Evolutionary conservation across 2,113 vertebrate genomes (phyloP), one percentile per base, ranked within the genome.

Genomic region (Dipodomys merriami): DNA sequence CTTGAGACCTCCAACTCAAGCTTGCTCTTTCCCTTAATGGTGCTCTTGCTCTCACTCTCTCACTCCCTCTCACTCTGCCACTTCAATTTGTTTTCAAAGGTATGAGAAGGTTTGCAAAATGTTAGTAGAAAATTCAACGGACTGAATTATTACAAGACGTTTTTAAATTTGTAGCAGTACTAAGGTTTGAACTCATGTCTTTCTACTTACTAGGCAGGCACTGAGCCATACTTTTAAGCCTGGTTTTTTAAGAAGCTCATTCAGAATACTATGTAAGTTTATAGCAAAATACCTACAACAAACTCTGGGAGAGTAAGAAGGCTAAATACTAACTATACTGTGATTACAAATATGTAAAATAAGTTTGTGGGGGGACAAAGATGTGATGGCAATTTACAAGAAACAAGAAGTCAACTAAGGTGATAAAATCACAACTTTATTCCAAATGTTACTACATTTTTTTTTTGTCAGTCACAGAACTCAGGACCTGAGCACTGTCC

Each of bases 241-340:
- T 33, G 68, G 69, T 84, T 82, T 73, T 57, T 46, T 5, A 67
- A 78, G 68, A 81, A 19, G 23, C 22, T 53, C 23, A 57, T 90
- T 84, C 27, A 35, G 16, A 93, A 68, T 74, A 62, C 27, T 18
- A 7, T 73, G 30, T 73, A 18, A 29, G 46, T 49, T 91, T 62
- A 64, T 67, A 22, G 39, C 11, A 73, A 93, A 95, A 92, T 83
- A 13, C 46, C 44, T 68, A 69, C 10, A 90, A 16, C 30, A 90
- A 76, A 86, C 46, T 67, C 20, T 84, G 13, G 76, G 83, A 68
- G 39, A 13, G 67, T 82, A 93, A 10, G n/a, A 94, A 83, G 35
- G 39, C 33, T 83, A 81, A 79, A 76, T 29, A 22, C 1, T 71
- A 15, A 22, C 1, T 30, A 76, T 46, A 33, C 7, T 72, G 15